A percentile compares a stretch with the other conserved stretches of the same genome.
Conservation (phyloP, 1,140 invertebrate species). For the Nasonia vitripennis region DNA sequence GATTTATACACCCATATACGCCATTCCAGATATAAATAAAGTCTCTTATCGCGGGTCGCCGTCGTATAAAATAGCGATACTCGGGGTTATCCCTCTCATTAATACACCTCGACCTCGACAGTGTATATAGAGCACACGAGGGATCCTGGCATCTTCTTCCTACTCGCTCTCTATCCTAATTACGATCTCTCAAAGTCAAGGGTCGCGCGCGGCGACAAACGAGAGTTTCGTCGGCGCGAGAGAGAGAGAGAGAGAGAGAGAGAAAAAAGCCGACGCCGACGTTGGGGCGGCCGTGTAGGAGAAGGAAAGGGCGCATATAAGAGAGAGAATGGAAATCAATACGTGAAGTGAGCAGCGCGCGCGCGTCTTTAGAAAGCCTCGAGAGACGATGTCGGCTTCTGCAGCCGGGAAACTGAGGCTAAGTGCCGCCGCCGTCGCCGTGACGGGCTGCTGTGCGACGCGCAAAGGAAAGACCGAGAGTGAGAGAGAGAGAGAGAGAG, state of each 20-base stretch:
- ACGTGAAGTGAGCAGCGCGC: slow-evolving; percentile 72
- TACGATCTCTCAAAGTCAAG: slow-evolving; percentile 49
- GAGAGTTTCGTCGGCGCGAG: slow-evolving; percentile 45
- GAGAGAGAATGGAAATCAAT: slow-evolving; percentile 74
- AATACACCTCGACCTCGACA: slow-evolving; percentile 53
- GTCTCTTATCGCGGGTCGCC: no score
- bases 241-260: slow-evolving; percentile 2
- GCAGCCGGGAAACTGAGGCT: slow-evolving; percentile 43
- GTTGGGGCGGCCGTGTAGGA: slow-evolving; percentile 43
- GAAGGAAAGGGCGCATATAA: slow-evolving; percentile 64
- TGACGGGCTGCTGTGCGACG: slow-evolving; percentile 48
- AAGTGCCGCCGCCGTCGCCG: slow-evolving; percentile 24
- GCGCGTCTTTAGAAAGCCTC: slow-evolving; percentile 70
- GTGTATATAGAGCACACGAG: background rate
- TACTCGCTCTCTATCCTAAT: slow-evolving; percentile 38
- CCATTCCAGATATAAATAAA: no score
- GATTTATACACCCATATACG: no score
- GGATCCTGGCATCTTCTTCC: slow-evolving; percentile 34
- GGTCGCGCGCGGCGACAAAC: slow-evolving; percentile 48
- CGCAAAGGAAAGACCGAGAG: slow-evolving; percentile 54
- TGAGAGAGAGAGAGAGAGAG: slow-evolving; percentile 51
- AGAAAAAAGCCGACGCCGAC: background rate
- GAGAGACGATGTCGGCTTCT: slow-evolving; percentile 54
- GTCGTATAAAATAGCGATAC: background rate
- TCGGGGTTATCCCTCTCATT: slow-evolving; percentile 40